Evolutionary conservation across 2,888 invertebrate genomes (phyloP).

Genomic region (Eupithecia pulchellata): DNA sequence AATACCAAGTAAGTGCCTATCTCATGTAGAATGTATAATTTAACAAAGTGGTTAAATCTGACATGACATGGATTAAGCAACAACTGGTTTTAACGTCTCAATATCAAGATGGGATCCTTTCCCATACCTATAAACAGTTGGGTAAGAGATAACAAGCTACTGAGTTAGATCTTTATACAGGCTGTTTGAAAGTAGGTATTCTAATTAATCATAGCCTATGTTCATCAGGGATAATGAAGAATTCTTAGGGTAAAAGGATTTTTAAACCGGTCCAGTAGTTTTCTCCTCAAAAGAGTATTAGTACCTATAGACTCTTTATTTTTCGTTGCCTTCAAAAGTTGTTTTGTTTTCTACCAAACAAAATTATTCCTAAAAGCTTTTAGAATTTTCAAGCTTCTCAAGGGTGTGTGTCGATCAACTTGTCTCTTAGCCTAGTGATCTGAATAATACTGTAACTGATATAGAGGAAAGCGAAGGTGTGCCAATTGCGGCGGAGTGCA

Average conservation of each 20-base stretch:
- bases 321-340: too few species aligned
- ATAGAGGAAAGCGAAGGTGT: slow-evolving; percentile 59
- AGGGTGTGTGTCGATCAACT: too few species aligned
- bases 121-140: slow-evolving; percentile 17
- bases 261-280: too few species aligned
- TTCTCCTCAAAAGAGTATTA: too few species aligned
- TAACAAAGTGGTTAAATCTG: slow-evolving; percentile 2
- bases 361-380: too few species aligned
- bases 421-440: slow-evolving; percentile 20
- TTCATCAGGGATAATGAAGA: too few species aligned
- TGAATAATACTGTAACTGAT: slow-evolving; percentile 49
- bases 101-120: slow-evolving; percentile 7
- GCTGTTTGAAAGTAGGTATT: background rate
- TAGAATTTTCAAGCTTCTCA: too few species aligned
- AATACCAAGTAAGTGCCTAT: background rate
- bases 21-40: background rate
- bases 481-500: slow-evolving; percentile 50
- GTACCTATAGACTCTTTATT: too few species aligned
- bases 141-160: slow-evolving; percentile 17
- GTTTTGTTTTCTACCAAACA: too few species aligned
- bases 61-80: slow-evolving; percentile 19
- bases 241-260: too few species aligned
- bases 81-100: slow-evolving; percentile 23
- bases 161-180: slow-evolving; percentile 1
- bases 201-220: too few species aligned